Percentiles rank a stretch among this genome's conserved stretches.
Conservation (phyloP, 2,797 vertebrate genomes). For the Muscicapa striata region DNA sequence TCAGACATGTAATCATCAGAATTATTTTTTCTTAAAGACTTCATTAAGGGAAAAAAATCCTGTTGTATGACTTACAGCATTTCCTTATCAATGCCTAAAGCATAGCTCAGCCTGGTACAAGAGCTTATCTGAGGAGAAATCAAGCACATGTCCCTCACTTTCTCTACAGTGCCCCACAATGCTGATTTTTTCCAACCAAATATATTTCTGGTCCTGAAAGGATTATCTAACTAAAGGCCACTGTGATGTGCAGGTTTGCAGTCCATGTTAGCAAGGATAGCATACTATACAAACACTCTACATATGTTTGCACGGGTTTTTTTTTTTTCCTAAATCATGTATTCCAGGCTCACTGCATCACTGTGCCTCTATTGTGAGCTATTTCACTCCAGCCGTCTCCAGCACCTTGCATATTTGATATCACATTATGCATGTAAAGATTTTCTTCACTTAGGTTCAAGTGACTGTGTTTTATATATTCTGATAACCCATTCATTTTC, state of each 20-base stretch:
- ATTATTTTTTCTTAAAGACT: neutral
- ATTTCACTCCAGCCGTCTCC: neutral
- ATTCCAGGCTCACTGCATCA: neutral
- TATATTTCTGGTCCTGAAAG: neutral
- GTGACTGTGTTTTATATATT: neutral
- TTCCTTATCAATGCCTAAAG: neutral
- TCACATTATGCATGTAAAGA: neutral
- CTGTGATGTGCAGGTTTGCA: neutral
- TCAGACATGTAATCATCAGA: neutral
- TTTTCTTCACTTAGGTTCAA: neutral
- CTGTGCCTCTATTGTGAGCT: rapidly evolving
- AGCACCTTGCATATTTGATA: neutral
- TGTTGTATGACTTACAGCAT: neutral
- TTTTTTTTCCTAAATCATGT: neutral
- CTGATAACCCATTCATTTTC: neutral
- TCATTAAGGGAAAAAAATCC: neutral
- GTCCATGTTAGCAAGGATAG: neutral
- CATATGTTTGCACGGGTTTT: neutral
- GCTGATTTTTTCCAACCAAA: neutral
- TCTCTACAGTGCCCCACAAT: neutral
- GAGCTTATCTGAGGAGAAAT: neutral
- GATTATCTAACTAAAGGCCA: neutral
- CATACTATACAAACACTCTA: no score
- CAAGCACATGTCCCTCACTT: neutral
- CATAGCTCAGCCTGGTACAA: neutral